A percentile compares a stretch with the other conserved stretches of the same genome.
phyloP scores from a whole-genome alignment of 92 coral and sea anemone species.

The Paramuricea clavata region DNA sequence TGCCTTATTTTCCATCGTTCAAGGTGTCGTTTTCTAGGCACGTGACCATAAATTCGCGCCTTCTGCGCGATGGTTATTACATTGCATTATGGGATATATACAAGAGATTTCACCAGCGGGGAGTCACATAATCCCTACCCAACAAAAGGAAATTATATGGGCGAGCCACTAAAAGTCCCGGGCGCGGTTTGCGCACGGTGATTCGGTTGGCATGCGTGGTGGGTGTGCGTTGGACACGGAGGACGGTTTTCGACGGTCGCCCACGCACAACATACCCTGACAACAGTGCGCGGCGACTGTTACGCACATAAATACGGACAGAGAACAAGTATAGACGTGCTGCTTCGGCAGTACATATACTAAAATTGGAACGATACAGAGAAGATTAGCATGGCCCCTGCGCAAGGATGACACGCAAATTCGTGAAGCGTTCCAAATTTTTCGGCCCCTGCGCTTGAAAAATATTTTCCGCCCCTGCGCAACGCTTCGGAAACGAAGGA shows the following conservation, averaged over 20 bases:
- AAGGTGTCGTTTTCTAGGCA: not conserved
- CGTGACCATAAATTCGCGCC: not conserved
- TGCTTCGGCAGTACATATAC: conserved; percentile 74
- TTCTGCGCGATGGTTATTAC: not conserved
- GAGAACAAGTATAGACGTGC: conserved; percentile 26
- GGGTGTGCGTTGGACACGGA: too few relatives aligned
- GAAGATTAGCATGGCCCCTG: conserved; percentile 66
- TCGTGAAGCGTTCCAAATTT: conserved; percentile 66
- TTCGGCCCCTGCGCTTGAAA: too few relatives aligned
- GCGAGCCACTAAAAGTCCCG: too few relatives aligned
- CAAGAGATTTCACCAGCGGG: not conserved
- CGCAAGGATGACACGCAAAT: conserved; percentile 71
- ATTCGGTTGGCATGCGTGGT: too few relatives aligned
- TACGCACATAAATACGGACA: too few relatives aligned
- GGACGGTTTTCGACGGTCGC: too few relatives aligned
- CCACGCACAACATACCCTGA: too few relatives aligned
- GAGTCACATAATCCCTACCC: not conserved
- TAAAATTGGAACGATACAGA: conserved; percentile 76
- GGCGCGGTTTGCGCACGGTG: too few relatives aligned
- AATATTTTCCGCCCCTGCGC: too few relatives aligned
- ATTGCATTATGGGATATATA: not conserved
- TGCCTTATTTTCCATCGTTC: not conserved
- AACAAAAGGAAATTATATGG: not conserved
- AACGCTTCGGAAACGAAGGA: too few relatives aligned
- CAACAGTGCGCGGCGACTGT: too few relatives aligned